Conservation (phyloP, 2,113 vertebrate genomes). For the Pteronura brasiliensis region DNA sequence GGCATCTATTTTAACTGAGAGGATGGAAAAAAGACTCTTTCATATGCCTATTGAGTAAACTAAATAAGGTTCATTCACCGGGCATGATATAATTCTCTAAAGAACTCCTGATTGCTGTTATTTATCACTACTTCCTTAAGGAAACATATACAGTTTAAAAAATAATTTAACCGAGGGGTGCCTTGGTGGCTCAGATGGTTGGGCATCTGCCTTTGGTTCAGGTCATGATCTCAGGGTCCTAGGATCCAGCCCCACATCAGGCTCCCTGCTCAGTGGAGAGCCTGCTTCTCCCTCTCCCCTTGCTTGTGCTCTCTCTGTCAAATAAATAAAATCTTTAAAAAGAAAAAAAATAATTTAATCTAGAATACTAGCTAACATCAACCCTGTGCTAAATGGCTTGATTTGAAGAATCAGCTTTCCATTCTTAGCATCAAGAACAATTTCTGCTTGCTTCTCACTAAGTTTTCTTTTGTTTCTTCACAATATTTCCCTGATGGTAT, state of each 20-base stretch:
- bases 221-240: too few species aligned
- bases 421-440: background rate
- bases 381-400: background rate
- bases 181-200: too few species aligned
- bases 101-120: background rate
- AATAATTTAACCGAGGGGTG: background rate
- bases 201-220: too few species aligned
- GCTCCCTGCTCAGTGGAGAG: too few species aligned
- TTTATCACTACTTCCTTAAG: background rate
- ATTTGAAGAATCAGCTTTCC: background rate
- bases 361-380: background rate
- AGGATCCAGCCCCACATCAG: too few species aligned
- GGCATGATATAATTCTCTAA: background rate
- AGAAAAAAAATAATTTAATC: background rate
- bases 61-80: background rate
- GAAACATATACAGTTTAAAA: background rate
- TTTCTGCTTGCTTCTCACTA: background rate
- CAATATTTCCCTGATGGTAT: background rate
- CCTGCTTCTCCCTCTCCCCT: too few species aligned
- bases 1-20: background rate
- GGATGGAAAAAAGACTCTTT: background rate
- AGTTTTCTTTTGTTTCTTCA: background rate
- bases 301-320: too few species aligned
- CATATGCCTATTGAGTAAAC: background rate
- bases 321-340: too few species aligned